Evolutionary conservation across 1,140 invertebrate species (phyloP), one percentile per base, ranked within the genome.

Genomic region (Drosophila ananassae): DNA sequence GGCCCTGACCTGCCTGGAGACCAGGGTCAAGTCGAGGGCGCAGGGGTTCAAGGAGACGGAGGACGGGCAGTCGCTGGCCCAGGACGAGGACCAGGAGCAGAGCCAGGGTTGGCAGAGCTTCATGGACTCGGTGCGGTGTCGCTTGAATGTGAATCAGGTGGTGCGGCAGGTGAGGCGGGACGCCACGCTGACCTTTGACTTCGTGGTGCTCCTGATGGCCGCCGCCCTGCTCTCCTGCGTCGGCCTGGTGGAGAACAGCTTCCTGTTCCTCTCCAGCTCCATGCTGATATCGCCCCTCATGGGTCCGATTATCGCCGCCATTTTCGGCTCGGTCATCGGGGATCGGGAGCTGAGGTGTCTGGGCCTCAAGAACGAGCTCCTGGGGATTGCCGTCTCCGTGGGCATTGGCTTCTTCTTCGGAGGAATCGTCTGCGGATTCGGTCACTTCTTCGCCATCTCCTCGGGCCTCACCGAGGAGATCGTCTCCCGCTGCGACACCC

Each of bases 241-340:
- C 34, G 96, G 96, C 5, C 92, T 97, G 21, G 93, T 96, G 5
- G 96, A 97, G 89, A 95, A 96, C 89, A 96, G 94, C 68, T 94
- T 94, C 25, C 94, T 96, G 3, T 93, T 94, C 62, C 85, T 96
- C 2, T 95, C 96, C 2, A 95, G 95, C 55, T 95, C 95, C 78
- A 96, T 96, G 95, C 92, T 96, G 4, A 95, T 96, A 30, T 96
- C 95, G 0, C 96, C 96, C 1, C 92, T 96, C 6, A 96, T 96
- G 95, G 95, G 95, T 30, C 96, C 96, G 2, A 95, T 96, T 32
- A 94, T 96, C 77, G 95, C 95, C 6, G 94, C 93, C 10, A 95
- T 95, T 0, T 95, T 96, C 77, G 96, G 95, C 2, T 93, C 93
- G 6, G 94, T 95, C 2, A 95, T 96, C 48, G 90, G 93, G 5